These are phyloP conservation scores for Caenorhabditis sp. DNA, from an alignment of 2,888 invertebrate species.

Conservation along the genomic window DNA sequence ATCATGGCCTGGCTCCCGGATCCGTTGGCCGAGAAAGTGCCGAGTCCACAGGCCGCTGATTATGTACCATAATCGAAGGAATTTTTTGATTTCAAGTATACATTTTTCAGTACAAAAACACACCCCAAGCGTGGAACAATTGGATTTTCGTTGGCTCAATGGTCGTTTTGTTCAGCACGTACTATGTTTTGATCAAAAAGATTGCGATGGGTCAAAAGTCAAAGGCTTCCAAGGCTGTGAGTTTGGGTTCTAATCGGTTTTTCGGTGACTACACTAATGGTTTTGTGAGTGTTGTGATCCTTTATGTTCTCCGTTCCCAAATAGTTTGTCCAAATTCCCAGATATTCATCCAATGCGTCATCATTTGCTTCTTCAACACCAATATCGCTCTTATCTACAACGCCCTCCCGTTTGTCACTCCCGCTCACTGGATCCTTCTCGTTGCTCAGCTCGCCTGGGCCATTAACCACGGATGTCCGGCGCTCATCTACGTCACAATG, in stretches of 20 bases:
- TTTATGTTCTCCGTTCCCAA: too few relatives aligned
- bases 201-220: slow-evolving; percentile 43
- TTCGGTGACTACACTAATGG: too few relatives aligned
- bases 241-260: too few relatives aligned
- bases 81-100: too few relatives aligned
- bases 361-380: slow-evolving; percentile 47
- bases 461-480: slow-evolving; percentile 21
- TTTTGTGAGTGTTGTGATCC: too few relatives aligned
- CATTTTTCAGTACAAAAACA: slow-evolving; percentile 40
- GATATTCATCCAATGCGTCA: slow-evolving; percentile 45
- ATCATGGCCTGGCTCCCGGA: slow-evolving; percentile 36
- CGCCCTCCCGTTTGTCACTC: slow-evolving; percentile 21
- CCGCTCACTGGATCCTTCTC: slow-evolving; percentile 29
- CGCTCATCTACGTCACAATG: slow-evolving; percentile 30
- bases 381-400: slow-evolving; percentile 33
- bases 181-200: slow-evolving; percentile 29
- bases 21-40: slow-evolving; percentile 22
- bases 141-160: slow-evolving; percentile 39
- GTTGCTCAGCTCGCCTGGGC: slow-evolving; percentile 18
- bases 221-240: slow-evolving; percentile 40
- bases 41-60: slow-evolving; percentile 14
- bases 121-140: slow-evolving; percentile 35
- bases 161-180: slow-evolving; percentile 32
- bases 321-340: too few relatives aligned
- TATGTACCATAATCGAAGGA: too few relatives aligned